Evolutionary conservation across 2,888 invertebrate species (phyloP), one percentile per base, ranked within the genome.

Genomic region (Proisotoma minuta): DNA sequence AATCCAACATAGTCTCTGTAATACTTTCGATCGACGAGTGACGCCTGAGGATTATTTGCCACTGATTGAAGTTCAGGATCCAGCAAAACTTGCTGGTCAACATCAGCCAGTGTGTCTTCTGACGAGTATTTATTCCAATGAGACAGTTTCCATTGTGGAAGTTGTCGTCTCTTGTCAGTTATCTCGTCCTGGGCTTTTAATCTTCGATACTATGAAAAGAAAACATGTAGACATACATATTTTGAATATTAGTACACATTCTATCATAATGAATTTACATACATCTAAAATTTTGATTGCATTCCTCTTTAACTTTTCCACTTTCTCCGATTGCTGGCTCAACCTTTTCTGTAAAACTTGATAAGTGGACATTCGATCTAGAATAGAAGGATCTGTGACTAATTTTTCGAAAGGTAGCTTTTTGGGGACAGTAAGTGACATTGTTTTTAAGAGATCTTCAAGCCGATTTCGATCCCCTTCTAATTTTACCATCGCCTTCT

Each of bases 351-450:
- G 70, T 1, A 72, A 57, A 15, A 72, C 63, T 47, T 68, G 65
- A 28, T 72, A 69, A 39, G 70, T 72, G 0, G 68, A 64, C 12
- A 72, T 60, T 20, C 72, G 50, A 48, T 72, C 72, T 53, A 72
- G 52, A n/a, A 72, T 63, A 10, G 72, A 72, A 1, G 72, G 72
- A 47, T 72, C 72, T 0, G 72, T 70, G 8, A 72, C 69, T 0
- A 72, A 57, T 29, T 69, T 67, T 34, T 65, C 65, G 34, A 72
- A 67, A 0, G 72, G 66, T 15, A 72, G 59, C 49, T 72, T 72
- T 43, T 64, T 63, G 8, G 70, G 69, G 56, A 68, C 59, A 20
- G 61, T 68, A 8, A 48, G 60, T 23, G 69, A 60, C 60, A 70
- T 66, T 2, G 67, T 60, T 52, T 66, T 63, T 10, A 72, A 53